phyloP scores from a whole-genome alignment of 2,797 vertebrate genomes.

The Lateolabrax maculatus region DNA sequence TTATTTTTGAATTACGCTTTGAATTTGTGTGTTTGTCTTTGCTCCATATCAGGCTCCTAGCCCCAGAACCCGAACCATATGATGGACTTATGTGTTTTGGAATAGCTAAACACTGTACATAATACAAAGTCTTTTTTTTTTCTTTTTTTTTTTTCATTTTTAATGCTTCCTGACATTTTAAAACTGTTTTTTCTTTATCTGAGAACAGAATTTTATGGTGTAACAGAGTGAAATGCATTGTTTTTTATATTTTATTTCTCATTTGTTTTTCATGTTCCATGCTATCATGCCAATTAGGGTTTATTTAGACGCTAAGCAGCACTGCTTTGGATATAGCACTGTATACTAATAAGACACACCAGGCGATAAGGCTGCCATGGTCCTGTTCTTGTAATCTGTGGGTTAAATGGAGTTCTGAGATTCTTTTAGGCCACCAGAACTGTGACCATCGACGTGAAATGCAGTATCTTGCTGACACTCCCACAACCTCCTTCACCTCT shows the following conservation, averaged over 20 bases:
- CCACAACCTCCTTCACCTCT: conserved; percentile 19
- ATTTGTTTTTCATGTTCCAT: conserved; percentile 36
- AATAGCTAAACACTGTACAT: conserved; percentile 42
- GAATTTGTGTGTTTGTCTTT: conserved; percentile 41
- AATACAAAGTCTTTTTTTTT: conserved; percentile 12
- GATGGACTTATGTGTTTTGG: conserved; percentile 50
- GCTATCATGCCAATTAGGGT: conserved; percentile 64
- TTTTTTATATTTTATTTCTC: conserved; percentile 40
- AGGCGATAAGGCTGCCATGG: conserved; percentile 11
- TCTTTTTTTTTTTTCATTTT: conserved; percentile 51
- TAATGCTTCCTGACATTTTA: conserved; percentile 62
- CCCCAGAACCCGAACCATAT: conserved; percentile 33
- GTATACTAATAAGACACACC: conserved; percentile 36
- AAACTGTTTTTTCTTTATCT: conserved; percentile 47
- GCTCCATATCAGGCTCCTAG: conserved; percentile 53
- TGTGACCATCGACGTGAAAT: conserved; percentile 31
- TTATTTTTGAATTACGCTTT: conserved; percentile 37
- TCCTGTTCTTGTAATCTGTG: conserved; percentile 14
- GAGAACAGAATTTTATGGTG: conserved; percentile 56
- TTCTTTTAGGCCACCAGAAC: conserved; percentile 28
- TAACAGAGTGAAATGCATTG: conserved; percentile 49
- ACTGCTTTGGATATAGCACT: conserved; percentile 37
- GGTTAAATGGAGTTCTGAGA: conserved; percentile 17
- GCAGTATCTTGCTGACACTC: conserved; percentile 55
- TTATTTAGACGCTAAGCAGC: conserved; percentile 55